phyloP scores from a whole-genome alignment of 2,797 vertebrate genomes.

The Neostethus bicornis region DNA sequence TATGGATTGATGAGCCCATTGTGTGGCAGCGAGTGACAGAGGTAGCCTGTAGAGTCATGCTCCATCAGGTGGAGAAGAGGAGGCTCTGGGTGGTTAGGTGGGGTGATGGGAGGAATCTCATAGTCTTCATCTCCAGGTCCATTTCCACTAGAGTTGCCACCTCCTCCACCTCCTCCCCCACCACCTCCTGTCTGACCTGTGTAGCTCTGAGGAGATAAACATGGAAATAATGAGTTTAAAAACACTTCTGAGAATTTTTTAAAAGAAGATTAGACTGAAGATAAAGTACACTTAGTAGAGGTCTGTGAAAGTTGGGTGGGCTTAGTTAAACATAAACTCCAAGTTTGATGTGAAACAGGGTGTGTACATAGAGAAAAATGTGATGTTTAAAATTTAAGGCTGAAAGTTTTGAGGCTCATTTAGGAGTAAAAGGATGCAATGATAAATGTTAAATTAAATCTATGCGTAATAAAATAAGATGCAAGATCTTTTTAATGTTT shows the following conservation, averaged over 20 bases:
- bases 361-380: background rate
- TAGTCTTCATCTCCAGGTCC: conserved; percentile 92
- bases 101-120: conserved; percentile 98
- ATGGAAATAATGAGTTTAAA: background rate
- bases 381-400: background rate
- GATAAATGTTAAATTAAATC: background rate
- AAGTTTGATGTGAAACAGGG: background rate
- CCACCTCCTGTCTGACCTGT: conserved; percentile 78
- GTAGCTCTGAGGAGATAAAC: conserved; percentile 80
- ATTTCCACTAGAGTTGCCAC: conserved; percentile 69
- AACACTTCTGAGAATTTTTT: conserved; percentile 1
- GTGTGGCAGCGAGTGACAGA: conserved; percentile 93
- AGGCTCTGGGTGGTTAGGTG: conserved; percentile 94
- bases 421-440: background rate
- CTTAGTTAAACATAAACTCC: background rate
- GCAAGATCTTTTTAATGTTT: background rate
- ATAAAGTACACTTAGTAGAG: background rate
- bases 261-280: conserved; percentile 3
- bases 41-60: conserved; percentile 90
- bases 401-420: background rate
- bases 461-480: background rate
- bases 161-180: conserved; percentile 67
- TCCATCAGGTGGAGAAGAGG: conserved; percentile 96
- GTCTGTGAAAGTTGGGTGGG: background rate
- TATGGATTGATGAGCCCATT: conserved; percentile 97